Percentiles rank a stretch among this genome's conserved stretches.
Evolutionary conservation across 2,797 vertebrate genomes (phyloP).

Genomic region (Rhinatrema bivittatum): DNA sequence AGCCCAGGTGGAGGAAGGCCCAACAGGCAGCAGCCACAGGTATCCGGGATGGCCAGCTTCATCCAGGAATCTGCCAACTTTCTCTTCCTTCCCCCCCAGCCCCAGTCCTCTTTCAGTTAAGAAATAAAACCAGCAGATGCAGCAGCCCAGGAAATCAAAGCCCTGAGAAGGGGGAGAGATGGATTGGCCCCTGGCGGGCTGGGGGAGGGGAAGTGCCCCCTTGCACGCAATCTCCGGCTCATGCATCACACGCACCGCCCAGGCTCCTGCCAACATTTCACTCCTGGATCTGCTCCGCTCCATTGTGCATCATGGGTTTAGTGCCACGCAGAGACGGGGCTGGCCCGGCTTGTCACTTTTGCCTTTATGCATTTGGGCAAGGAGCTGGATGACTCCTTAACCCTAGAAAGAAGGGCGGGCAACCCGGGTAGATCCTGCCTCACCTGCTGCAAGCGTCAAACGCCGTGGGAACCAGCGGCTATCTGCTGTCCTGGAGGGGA

Average conservation of each 20-base stretch:
- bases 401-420: not conserved
- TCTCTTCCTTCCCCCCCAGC: too few species aligned
- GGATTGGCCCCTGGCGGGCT: not conserved
- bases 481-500: not conserved
- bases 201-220: too few species aligned
- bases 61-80: too few species aligned
- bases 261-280: not conserved
- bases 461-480: not conserved
- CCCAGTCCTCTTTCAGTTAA: too few species aligned
- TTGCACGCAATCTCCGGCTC: too few species aligned
- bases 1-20: too few species aligned
- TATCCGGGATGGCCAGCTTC: too few species aligned
- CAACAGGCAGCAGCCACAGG: too few species aligned
- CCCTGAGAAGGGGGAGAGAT: not conserved
- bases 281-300: not conserved
- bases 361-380: slow-evolving; percentile 2
- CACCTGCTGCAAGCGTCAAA: not conserved
- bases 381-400: slow-evolving; percentile 12
- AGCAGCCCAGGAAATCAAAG: too few species aligned
- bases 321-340: not conserved
- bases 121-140: too few species aligned
- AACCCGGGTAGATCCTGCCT: not conserved
- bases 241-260: too few species aligned
- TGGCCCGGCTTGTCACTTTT: not conserved
- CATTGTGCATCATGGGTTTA: slow-evolving; percentile 4